phyloP scores from a whole-genome alignment of 2,797 vertebrate genomes.

The Sorex maritimensis region DNA sequence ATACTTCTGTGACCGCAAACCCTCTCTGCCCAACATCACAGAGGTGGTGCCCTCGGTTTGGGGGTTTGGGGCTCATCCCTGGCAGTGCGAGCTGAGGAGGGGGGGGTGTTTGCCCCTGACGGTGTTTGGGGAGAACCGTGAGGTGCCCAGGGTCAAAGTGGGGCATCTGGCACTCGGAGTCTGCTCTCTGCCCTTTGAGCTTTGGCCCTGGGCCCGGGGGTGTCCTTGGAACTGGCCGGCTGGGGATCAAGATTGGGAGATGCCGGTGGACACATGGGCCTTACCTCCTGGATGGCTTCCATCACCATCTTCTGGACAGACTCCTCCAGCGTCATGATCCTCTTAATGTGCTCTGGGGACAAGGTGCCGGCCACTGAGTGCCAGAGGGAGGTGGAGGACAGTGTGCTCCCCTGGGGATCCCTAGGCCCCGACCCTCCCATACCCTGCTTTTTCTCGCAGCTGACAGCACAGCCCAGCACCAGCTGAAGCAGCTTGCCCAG shows the following conservation, averaged over 20 bases:
- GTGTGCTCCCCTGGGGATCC: neutral
- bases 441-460: constrained; percentile 97
- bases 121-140: too few species aligned
- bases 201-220: too few species aligned
- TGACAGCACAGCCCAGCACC: constrained; percentile 95
- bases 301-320: constrained; percentile 97
- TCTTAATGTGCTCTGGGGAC: constrained; percentile 95
- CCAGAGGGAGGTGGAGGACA: neutral
- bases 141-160: too few species aligned
- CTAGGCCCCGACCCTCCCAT: neutral
- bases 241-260: too few species aligned
- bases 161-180: too few species aligned
- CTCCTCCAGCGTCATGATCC: constrained; percentile 96
- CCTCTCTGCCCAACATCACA: neutral
- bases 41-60: too few species aligned
- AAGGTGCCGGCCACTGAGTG: constrained; percentile 40
- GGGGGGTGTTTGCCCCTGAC: too few species aligned
- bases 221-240: too few species aligned
- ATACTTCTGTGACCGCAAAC: neutral
- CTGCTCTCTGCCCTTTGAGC: too few species aligned
- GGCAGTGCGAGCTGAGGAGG: too few species aligned
- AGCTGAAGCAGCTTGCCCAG: constrained; percentile 95
- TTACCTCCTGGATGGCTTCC: constrained; percentile 97
- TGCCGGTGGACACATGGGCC: neutral
- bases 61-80: too few species aligned